Evolutionary conservation across 2,113 vertebrate species (phyloP).

Genomic region (Hepsetus odoe): DNA sequence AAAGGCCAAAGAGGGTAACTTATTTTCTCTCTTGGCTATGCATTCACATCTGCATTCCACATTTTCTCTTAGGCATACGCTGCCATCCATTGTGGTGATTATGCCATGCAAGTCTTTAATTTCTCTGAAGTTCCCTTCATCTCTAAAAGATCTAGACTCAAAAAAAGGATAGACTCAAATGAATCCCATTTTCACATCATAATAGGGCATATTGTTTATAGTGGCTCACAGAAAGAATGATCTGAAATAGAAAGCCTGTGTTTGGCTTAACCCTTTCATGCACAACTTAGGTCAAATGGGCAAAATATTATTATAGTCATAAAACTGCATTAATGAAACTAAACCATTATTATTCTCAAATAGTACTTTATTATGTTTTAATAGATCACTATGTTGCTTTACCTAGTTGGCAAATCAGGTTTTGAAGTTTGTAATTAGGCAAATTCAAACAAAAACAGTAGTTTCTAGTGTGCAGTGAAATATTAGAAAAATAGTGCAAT

Average conservation of each 20-base stretch:
- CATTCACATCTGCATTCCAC: conserved; percentile 12
- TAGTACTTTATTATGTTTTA: no score
- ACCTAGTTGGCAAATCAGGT: no score
- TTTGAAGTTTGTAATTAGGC: no score
- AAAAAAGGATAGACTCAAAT: not conserved
- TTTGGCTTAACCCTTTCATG: no score
- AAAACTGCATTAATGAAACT: no score
- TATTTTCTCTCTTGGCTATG: conserved; percentile 23
- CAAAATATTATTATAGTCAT: no score
- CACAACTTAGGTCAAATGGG: not conserved
- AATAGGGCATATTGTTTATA: not conserved
- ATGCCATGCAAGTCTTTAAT: not conserved
- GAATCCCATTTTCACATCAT: no score
- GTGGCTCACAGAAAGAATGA: not conserved
- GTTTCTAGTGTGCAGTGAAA: no score
- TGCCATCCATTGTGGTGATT: not conserved
- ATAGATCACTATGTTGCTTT: no score
- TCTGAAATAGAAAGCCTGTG: not conserved
- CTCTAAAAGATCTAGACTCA: not conserved
- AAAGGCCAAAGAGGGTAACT: conserved; percentile 50
- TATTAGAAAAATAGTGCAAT: no score
- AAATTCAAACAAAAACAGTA: no score
- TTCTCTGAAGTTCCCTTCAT: not conserved
- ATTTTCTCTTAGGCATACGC: not conserved
- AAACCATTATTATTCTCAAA: no score